phyloP scores from a whole-genome alignment of 2,888 invertebrate species.

The Polymixis flavicincta region DNA sequence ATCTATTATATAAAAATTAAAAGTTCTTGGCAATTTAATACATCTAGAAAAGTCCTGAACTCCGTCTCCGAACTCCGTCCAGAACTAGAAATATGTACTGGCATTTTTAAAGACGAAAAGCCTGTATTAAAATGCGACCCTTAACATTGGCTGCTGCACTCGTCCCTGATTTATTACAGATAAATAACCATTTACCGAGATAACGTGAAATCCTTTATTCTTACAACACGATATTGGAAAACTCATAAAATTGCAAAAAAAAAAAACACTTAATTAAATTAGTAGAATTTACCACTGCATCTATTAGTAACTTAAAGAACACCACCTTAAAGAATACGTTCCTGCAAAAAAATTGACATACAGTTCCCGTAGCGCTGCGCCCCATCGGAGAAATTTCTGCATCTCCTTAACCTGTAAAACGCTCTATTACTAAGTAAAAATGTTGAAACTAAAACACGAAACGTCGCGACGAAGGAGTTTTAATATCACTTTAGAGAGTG shows the following conservation, averaged over 20 bases:
- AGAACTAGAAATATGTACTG: not conserved
- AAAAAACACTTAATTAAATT: too few relatives aligned
- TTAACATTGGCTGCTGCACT: not conserved
- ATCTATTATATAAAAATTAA: too few relatives aligned
- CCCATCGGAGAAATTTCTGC: not conserved
- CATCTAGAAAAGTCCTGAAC: not conserved
- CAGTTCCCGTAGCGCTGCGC: not conserved
- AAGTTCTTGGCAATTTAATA: not conserved
- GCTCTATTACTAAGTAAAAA: not conserved
- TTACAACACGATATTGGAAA: not conserved
- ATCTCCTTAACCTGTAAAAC: not conserved
- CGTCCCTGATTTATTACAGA: not conserved
- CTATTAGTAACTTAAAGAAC: too few relatives aligned
- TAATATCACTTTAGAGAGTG: too few relatives aligned
- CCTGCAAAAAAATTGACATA: not conserved
- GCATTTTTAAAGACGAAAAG: not conserved
- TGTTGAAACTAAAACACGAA: not conserved
- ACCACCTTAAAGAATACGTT: not conserved
- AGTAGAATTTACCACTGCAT: too few relatives aligned
- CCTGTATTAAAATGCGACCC: not conserved
- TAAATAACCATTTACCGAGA: not conserved
- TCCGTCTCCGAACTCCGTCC: not conserved
- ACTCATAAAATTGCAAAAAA: not conserved
- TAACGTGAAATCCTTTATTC: not conserved
- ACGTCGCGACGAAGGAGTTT: too few relatives aligned